A percentile compares a stretch with the other conserved stretches of the same genome.
These are phyloP conservation scores for Trichogramma dendrolimi DNA, from an alignment of 2,888 invertebrate species.

Conservation along the genomic window DNA sequence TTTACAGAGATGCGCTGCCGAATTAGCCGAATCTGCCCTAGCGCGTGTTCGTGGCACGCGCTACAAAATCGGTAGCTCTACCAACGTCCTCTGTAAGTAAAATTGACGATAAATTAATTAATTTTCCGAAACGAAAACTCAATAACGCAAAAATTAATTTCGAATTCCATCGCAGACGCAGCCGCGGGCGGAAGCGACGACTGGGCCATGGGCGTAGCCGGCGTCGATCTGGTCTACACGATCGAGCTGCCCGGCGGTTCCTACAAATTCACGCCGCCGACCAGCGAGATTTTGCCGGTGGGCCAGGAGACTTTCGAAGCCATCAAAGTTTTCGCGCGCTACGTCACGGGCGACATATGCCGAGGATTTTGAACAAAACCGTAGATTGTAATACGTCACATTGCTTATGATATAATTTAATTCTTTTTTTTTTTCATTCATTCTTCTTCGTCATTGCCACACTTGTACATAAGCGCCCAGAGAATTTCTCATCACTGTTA, in stretches of 20 bases:
- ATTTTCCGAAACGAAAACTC: not conserved
- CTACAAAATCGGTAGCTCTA: constrained; percentile 52
- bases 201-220: constrained; percentile 58
- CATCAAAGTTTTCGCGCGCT: constrained; percentile 54
- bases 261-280: constrained; percentile 59
- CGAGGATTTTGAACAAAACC: too few relatives aligned
- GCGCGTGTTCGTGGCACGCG: constrained; percentile 31
- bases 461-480: too few relatives aligned
- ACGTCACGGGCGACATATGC: constrained; percentile 35
- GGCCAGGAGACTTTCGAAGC: constrained; percentile 62
- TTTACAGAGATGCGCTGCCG: constrained; percentile 34
- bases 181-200: constrained; percentile 66
- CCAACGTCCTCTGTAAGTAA: constrained; percentile 49
- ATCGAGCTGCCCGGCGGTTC: constrained; percentile 60
- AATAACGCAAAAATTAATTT: not conserved
- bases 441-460: too few relatives aligned
- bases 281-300: constrained; percentile 57
- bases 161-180: constrained; percentile 47
- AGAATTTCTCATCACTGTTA: too few relatives aligned
- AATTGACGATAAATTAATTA: not conserved
- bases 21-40: constrained; percentile 34
- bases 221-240: constrained; percentile 61
- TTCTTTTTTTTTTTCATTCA: too few relatives aligned
- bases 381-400: too few relatives aligned
- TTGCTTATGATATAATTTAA: too few relatives aligned